A percentile compares a stretch with the other conserved stretches of the same genome.
phyloP scores from a whole-genome alignment of 2,797 vertebrate species.

The Cryptoblepharus egeriae region DNA sequence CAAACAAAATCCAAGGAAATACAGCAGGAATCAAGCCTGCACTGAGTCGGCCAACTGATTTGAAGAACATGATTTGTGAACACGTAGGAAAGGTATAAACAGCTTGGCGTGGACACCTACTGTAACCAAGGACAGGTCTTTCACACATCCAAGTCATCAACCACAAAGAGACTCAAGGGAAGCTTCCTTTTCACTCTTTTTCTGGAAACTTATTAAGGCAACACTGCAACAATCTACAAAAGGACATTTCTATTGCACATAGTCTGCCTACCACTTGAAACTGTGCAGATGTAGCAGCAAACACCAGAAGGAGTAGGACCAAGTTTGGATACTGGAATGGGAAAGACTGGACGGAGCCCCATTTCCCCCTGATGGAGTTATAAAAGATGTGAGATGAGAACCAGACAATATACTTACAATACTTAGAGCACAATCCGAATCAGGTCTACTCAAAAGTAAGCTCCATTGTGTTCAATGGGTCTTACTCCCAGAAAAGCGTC shows the following conservation, averaged over 20 bases:
- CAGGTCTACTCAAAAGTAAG: too few relatives aligned
- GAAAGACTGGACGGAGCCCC: neutral
- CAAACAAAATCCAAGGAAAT: neutral
- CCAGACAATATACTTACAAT: neutral
- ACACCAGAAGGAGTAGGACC: neutral
- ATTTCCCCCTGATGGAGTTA: neutral
- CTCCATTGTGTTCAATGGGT: too few relatives aligned
- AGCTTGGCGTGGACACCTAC: slow-evolving; percentile 2
- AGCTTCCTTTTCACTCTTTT: slow-evolving; percentile 43
- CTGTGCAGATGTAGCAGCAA: neutral
- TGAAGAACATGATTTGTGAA: slow-evolving; percentile 21
- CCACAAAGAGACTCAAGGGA: slow-evolving; percentile 18
- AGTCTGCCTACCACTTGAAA: neutral
- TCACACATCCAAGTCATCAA: slow-evolving; percentile 20
- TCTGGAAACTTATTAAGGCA: slow-evolving; percentile 48
- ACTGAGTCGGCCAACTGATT: neutral
- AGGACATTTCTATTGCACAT: slow-evolving; percentile 28
- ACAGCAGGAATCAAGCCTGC: neutral
- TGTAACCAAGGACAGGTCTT: slow-evolving; percentile 37
- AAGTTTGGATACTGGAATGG: neutral
- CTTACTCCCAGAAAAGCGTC: too few relatives aligned
- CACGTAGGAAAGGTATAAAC: slow-evolving; percentile 46
- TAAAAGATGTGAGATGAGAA: neutral
- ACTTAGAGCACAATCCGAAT: too few relatives aligned
- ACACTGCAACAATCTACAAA: slow-evolving; percentile 45